phyloP scores from a whole-genome alignment of 2,888 invertebrate genomes.

The Plagodis pulveraria region DNA sequence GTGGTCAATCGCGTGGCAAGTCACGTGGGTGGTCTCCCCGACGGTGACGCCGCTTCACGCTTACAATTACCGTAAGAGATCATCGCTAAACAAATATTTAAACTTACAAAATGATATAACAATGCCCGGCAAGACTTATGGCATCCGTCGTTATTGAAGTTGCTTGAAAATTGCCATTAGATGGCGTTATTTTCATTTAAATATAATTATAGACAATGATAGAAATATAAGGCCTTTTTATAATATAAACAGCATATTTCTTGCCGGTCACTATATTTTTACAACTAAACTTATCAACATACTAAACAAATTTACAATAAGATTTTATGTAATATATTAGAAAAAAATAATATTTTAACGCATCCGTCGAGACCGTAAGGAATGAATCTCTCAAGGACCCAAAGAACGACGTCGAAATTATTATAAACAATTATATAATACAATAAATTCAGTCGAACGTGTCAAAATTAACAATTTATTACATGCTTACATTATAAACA shows the following conservation, averaged over 20 bases:
- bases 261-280: constrained; percentile 35
- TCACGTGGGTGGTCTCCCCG: constrained; percentile 45
- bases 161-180: not conserved
- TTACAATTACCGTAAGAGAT: constrained; percentile 79
- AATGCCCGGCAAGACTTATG: constrained; percentile 14
- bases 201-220: not conserved
- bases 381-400: constrained; percentile 46
- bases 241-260: constrained; percentile 31
- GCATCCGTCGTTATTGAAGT: not conserved
- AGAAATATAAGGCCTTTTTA: not conserved
- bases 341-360: constrained; percentile 49
- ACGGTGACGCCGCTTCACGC: constrained; percentile 57
- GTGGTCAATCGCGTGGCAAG: constrained; percentile 31
- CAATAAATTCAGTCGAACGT: constrained; percentile 72
- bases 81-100: constrained; percentile 77
- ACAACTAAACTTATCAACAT: constrained; percentile 79
- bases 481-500: constrained; percentile 65
- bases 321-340: constrained; percentile 63
- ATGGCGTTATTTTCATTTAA: constrained; percentile 1
- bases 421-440: constrained; percentile 58
- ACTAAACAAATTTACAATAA: constrained; percentile 79
- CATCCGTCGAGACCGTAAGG: constrained; percentile 31
- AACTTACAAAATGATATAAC: constrained; percentile 78
- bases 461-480: constrained; percentile 77
- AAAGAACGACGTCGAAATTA: constrained; percentile 29